Evolutionary conservation across 2,797 vertebrate species (phyloP).

Genomic region (Melanotaenia trifasciata): DNA sequence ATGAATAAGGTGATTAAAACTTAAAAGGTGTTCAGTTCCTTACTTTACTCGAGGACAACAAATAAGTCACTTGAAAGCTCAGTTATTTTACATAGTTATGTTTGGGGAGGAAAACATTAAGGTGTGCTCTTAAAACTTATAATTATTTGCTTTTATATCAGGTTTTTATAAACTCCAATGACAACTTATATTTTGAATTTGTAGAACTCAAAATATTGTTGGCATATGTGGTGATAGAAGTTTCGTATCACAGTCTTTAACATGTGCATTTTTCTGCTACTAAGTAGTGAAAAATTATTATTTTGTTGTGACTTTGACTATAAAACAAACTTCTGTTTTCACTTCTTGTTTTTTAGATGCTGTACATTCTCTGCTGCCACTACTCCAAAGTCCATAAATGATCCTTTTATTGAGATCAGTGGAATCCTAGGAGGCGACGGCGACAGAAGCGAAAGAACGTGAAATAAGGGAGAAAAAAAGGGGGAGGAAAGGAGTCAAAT

Average conservation of each 20-base stretch:
- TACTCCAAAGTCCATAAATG: constrained; percentile 68
- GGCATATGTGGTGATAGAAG: too few species aligned
- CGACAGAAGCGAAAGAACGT: constrained; percentile 27
- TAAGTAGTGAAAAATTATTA: neutral
- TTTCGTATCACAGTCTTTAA: neutral
- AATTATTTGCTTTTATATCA: too few species aligned
- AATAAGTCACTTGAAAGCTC: too few species aligned
- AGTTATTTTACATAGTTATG: too few species aligned
- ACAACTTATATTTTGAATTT: too few species aligned
- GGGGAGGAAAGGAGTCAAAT: constrained; percentile 29
- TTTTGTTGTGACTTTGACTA: neutral
- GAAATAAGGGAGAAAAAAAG: constrained; percentile 27
- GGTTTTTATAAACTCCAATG: too few species aligned
- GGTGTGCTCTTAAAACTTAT: too few species aligned
- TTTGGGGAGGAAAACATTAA: too few species aligned
- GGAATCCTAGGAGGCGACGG: constrained; percentile 52
- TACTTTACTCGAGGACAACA: too few species aligned
- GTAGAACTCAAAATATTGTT: too few species aligned
- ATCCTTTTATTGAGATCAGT: constrained; percentile 51
- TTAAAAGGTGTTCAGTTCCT: neutral
- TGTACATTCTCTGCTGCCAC: constrained; percentile 63
- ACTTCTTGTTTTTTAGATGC: constrained; percentile 78
- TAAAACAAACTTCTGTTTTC: constrained; percentile 14
- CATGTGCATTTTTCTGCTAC: neutral
- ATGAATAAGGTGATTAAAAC: neutral